These are phyloP conservation scores for Meles meles DNA, from an alignment of 2,113 vertebrate genomes.

Conservation along the genomic window DNA sequence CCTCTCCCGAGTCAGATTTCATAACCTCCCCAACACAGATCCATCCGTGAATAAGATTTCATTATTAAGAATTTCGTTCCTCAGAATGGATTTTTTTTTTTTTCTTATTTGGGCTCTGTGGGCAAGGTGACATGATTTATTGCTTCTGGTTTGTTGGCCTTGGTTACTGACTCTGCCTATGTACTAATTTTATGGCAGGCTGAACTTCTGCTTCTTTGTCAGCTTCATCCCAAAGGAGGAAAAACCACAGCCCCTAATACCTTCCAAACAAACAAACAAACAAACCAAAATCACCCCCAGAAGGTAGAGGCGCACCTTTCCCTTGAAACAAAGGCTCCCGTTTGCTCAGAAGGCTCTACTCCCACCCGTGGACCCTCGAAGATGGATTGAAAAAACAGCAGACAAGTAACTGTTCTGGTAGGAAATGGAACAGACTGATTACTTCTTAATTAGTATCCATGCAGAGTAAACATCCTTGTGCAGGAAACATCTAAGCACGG, in stretches of 20 bases:
- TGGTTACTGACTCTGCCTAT: background rate
- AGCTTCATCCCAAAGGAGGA: background rate
- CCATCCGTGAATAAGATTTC: constrained; percentile 21
- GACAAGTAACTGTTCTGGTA: background rate
- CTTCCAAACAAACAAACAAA: background rate
- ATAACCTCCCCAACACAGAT: background rate
- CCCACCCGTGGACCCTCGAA: background rate
- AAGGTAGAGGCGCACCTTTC: background rate
- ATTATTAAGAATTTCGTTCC: constrained; percentile 53
- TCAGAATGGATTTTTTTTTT: constrained; percentile 42
- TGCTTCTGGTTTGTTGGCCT: constrained; percentile 7
- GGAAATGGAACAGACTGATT: constrained; percentile 7
- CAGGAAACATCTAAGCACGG: background rate
- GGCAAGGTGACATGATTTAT: constrained; percentile 38
- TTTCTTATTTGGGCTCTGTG: background rate
- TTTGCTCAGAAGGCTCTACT: background rate
- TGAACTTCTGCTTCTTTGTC: background rate
- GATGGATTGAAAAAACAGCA: background rate
- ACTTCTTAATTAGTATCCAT: constrained; percentile 1
- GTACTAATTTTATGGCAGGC: constrained; percentile 20
- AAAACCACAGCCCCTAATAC: background rate
- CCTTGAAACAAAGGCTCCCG: background rate
- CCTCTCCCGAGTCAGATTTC: background rate
- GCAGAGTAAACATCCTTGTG: background rate
- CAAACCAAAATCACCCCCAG: background rate